phyloP scores from a whole-genome alignment of 1,140 invertebrate species.

The Drosophila baimaii region DNA sequence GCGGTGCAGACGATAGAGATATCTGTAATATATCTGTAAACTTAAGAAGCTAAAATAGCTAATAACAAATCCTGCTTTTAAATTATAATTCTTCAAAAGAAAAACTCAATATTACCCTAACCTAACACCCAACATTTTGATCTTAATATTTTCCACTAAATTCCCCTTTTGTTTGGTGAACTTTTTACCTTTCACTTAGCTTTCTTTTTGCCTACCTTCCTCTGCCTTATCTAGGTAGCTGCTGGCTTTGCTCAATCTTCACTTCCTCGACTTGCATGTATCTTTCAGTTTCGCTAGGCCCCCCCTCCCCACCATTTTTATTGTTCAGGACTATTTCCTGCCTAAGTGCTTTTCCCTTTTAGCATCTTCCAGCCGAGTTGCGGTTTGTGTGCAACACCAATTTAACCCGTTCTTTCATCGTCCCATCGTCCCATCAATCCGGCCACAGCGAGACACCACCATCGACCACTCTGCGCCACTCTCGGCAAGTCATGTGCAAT shows the following conservation, averaged over 20 bases:
- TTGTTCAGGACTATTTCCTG: conserved; percentile 5
- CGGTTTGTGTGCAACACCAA: conserved; percentile 24
- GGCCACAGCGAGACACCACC: conserved; percentile 9
- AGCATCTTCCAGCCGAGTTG: conserved; percentile 31
- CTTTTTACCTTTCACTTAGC: too few species aligned
- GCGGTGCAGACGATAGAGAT: too few species aligned
- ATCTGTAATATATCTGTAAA: too few species aligned
- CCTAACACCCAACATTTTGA: not conserved
- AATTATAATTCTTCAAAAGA: too few species aligned
- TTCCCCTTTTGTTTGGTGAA: not conserved
- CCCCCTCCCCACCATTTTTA: too few species aligned
- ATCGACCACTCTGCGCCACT: conserved; percentile 47
- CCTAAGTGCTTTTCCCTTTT: conserved; percentile 32
- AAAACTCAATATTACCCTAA: too few species aligned
- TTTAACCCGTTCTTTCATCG: conserved; percentile 10
- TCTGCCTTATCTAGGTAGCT: not conserved
- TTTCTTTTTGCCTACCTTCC: not conserved
- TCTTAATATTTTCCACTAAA: not conserved
- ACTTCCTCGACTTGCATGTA: not conserved
- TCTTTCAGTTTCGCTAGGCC: not conserved
- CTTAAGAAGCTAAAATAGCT: too few species aligned
- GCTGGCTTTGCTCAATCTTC: not conserved
- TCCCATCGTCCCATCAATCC: conserved; percentile 19
- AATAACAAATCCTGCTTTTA: too few species aligned
- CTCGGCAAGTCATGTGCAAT: conserved; percentile 47